These are phyloP conservation scores for Perizoma flavofasciatum DNA, from an alignment of 2,888 invertebrate species.

Conservation along the genomic window DNA sequence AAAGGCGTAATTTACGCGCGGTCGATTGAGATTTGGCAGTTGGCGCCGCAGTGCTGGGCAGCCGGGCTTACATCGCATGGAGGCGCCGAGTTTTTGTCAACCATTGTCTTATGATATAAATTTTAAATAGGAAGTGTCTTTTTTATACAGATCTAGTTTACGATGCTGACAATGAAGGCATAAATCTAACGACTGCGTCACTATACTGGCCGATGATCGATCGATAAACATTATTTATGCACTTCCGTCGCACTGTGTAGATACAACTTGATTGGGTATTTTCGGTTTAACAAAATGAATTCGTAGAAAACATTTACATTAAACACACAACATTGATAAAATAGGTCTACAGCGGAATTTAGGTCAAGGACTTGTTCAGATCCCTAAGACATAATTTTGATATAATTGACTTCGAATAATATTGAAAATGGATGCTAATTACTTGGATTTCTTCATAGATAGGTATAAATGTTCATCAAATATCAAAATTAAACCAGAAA, in stretches of 20 bases:
- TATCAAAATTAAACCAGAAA: too few species aligned
- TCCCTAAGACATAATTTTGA: too few species aligned
- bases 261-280: conserved; percentile 57
- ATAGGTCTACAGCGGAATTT: conserved; percentile 7
- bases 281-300: conserved; percentile 62
- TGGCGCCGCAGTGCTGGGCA: conserved; percentile 72
- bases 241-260: conserved; percentile 66
- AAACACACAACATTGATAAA: conserved; percentile 20
- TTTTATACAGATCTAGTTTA: conserved; percentile 84
- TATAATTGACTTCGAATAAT: too few species aligned
- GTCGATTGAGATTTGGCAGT: conserved; percentile 83
- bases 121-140: conserved; percentile 83
- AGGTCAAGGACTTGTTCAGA: conserved; percentile 3
- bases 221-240: conserved; percentile 83
- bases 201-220: conserved; percentile 78
- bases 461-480: too few species aligned
- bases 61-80: conserved; percentile 65
- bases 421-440: too few species aligned
- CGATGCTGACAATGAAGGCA: conserved; percentile 81
- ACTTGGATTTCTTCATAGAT: too few species aligned
- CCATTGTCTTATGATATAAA: conserved; percentile 84
- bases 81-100: conserved; percentile 82
- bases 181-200: conserved; percentile 80
- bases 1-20: conserved; percentile 84
- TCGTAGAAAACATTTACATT: conserved; percentile 55